Evolutionary conservation across 1,140 invertebrate genomes (phyloP), one percentile per base, ranked within the genome.

Genomic region (Cardiocondyla obscurior): DNA sequence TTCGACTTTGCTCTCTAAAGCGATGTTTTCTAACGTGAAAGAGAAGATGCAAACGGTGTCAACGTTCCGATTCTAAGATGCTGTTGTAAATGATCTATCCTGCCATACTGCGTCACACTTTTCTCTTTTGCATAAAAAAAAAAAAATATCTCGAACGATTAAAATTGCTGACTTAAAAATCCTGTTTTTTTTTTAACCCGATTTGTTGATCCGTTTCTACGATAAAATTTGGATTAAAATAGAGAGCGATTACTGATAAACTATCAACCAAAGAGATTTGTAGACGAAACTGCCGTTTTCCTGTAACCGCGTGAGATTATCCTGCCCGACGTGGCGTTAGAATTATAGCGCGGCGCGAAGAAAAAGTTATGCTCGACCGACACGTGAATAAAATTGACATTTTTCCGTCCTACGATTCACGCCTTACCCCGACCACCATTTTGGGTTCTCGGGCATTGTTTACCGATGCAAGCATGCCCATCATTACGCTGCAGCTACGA

Each of bases 371-470:
- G n/a, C n/a, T 65, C 39, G 22, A n/a, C 16, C 42, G 39, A 46
- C 0, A 28, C 12, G 8, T n/a, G 22, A 14, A 14, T 5, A 39
- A 73, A 57, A 44, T 58, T 6, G n/a, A 12, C 14, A 10, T 42
- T 14, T 5, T 4, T 14, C 60, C 30, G 60, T 6, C 19, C 14
- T 19, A 39, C 12, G 14, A 36, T 30, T 1, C 12, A 69, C 33
- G 67, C 60, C 44, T 46, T 67, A 67, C 33, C 10, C 44, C 51
- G 51, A 33, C 25, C 30, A 28, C 74, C 62, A 69, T 67, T 69
- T 79, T 69, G 49, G 12, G 16, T 28, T 77, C 14, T 33, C 42
- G 46, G 46, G 33, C 39, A 67, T 51, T 69, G 33, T 79, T 76
- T 64, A 64, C 46, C n/a, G 14, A 49, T 22, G 33, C 33, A 42